Evolutionary conservation across 2,113 vertebrate species (phyloP).

Genomic region (Macrotis lagotis): DNA sequence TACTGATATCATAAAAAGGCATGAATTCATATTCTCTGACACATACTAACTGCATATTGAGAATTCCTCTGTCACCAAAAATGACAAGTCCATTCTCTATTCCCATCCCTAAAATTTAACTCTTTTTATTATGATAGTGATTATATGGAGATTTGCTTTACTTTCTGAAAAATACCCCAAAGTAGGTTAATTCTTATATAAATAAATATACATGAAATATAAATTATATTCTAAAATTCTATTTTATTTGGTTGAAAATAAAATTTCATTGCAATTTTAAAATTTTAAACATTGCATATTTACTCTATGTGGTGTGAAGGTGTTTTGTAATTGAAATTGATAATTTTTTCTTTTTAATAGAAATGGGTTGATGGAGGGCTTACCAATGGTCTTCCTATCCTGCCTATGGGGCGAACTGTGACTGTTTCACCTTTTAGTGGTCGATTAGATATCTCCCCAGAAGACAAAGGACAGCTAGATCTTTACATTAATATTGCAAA

Average conservation of each 20-base stretch:
- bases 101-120: not conserved
- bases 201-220: not conserved
- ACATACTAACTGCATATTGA: not conserved
- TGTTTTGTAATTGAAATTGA: accelerated
- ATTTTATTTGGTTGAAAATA: accelerated
- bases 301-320: accelerated
- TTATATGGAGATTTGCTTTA: not conserved
- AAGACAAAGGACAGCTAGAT: constrained; percentile 81
- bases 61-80: not conserved
- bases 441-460: constrained; percentile 88
- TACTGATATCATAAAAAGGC: not conserved
- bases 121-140: not conserved
- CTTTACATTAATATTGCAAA: constrained; percentile 86
- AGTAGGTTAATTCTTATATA: accelerated
- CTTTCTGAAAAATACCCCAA: not conserved
- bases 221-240: accelerated
- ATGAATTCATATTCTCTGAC: not conserved
- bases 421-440: constrained; percentile 92
- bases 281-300: accelerated
- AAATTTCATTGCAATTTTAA: too few relatives aligned
- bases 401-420: constrained; percentile 89
- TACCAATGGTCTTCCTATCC: constrained; percentile 90
- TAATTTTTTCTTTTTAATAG: constrained; percentile 77
- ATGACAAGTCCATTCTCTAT: not conserved
- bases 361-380: constrained; percentile 93